A percentile compares a stretch with the other conserved stretches of the same genome.
phyloP scores from a whole-genome alignment of 2,888 invertebrate species.

The Kryphioiulus occultus region DNA sequence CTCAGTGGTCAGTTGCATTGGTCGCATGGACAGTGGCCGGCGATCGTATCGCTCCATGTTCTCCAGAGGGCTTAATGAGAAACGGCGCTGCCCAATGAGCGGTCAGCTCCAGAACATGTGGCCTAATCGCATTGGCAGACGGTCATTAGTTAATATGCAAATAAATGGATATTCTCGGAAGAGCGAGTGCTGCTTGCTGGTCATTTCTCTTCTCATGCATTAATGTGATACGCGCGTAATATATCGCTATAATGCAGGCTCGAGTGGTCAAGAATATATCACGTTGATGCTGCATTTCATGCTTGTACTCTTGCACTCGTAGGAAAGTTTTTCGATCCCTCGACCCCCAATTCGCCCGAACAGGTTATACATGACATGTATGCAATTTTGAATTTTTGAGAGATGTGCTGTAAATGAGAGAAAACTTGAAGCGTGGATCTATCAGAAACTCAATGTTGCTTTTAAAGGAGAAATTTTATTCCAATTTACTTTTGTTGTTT shows the following conservation, averaged over 20 bases:
- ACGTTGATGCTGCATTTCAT: background rate
- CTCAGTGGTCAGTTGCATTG: background rate
- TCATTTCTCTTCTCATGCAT: constrained; percentile 36
- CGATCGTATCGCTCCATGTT: background rate
- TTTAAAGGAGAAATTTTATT: too few relatives aligned
- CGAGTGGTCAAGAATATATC: constrained; percentile 38
- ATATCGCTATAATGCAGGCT: constrained; percentile 16
- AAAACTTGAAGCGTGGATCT: too few relatives aligned
- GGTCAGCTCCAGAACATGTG: background rate
- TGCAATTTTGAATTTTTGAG: too few relatives aligned
- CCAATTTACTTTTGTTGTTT: too few relatives aligned
- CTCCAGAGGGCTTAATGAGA: constrained; percentile 36
- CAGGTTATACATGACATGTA: too few relatives aligned
- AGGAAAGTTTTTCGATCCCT: background rate
- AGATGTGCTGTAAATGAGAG: too few relatives aligned
- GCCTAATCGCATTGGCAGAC: constrained; percentile 14
- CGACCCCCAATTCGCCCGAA: too few relatives aligned
- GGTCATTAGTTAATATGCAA: constrained; percentile 32
- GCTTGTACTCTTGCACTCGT: background rate
- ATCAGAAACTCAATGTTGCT: too few relatives aligned
- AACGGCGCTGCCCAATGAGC: background rate
- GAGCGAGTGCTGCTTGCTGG: background rate
- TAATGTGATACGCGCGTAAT: constrained; percentile 3
- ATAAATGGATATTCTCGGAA: constrained; percentile 37
- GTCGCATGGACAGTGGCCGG: constrained; percentile 7